Conservation (phyloP, 1,140 invertebrate genomes). For the Mycetomoellerius zeteki region DNA sequence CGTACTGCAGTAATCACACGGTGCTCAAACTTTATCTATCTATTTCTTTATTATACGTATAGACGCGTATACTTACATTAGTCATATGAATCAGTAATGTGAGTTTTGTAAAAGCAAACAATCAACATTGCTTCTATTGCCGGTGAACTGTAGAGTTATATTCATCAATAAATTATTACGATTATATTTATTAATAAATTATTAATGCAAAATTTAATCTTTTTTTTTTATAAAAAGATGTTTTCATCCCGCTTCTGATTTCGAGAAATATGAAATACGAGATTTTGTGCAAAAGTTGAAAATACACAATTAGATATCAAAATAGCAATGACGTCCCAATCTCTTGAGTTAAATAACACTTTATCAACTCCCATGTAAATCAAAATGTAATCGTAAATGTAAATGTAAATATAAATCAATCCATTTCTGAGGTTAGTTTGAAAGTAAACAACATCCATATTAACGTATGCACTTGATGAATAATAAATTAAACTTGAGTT, state of each 20-base stretch:
- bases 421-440: too few relatives aligned
- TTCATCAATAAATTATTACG: background rate
- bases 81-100: background rate
- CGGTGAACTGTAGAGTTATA: background rate
- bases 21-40: background rate
- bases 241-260: background rate
- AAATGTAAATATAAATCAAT: too few relatives aligned
- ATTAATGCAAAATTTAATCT: background rate
- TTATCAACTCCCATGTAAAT: too few relatives aligned
- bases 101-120: constrained; percentile 27
- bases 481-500: too few relatives aligned
- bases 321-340: too few relatives aligned
- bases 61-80: background rate
- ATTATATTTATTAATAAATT: too few relatives aligned
- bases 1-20: constrained; percentile 3
- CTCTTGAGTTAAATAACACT: too few relatives aligned
- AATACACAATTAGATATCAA: background rate
- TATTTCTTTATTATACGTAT: constrained; percentile 22
- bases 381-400: too few relatives aligned
- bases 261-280: background rate
- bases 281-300: background rate
- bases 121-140: background rate
- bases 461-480: too few relatives aligned
- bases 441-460: too few relatives aligned
- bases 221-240: background rate